Conservation (phyloP, 1,140 invertebrate species). For the Drosophila tristis region DNA sequence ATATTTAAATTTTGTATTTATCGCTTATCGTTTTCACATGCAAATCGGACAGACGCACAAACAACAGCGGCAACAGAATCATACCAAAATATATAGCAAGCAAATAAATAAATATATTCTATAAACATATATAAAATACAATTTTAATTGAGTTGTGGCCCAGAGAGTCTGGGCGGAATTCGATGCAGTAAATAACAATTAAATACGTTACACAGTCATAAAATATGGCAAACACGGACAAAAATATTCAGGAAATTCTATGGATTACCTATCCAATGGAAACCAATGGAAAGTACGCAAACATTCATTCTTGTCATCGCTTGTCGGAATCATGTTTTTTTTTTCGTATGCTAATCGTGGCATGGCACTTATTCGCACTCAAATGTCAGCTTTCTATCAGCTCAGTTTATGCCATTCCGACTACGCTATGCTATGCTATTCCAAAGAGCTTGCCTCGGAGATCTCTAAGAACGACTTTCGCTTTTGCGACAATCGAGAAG, state of each 20-base stretch:
- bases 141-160: constrained; percentile 32
- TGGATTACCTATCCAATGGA: too few species aligned
- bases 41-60: constrained; percentile 45
- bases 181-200: constrained; percentile 25
- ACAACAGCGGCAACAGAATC: constrained; percentile 35
- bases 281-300: background rate
- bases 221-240: background rate
- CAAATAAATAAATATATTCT: constrained; percentile 54
- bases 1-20: constrained; percentile 60
- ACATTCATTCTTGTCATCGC: constrained; percentile 20
- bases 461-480: constrained; percentile 70
- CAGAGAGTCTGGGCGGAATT: constrained; percentile 12
- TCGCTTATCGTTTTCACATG: constrained; percentile 59
- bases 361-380: background rate
- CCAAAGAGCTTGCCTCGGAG: constrained; percentile 17
- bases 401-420: constrained; percentile 9
- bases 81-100: constrained; percentile 61
- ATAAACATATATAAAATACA: constrained; percentile 47
- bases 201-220: background rate
- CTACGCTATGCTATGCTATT: constrained; percentile 17
- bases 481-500: constrained; percentile 34
- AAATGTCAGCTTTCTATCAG: constrained; percentile 38
- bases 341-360: constrained; percentile 22
- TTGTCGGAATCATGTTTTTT: constrained; percentile 33
- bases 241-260: background rate